These are phyloP conservation scores for Calephelis virginiensis DNA, from an alignment of 1,140 invertebrate genomes.

Conservation along the genomic window DNA sequence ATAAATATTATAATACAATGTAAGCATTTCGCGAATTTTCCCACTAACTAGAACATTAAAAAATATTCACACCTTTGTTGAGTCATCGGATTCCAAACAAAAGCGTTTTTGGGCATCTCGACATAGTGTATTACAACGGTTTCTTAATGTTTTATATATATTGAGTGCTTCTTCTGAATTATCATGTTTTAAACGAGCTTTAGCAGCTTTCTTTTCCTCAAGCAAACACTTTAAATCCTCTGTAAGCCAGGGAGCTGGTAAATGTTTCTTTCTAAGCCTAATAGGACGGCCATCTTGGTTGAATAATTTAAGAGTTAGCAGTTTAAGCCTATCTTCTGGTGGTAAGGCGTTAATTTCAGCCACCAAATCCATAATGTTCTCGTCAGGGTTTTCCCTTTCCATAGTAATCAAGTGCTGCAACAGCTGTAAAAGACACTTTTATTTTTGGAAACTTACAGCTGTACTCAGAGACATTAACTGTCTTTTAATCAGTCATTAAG, in stretches of 20 bases:
- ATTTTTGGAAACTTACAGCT: background rate
- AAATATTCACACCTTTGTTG: conserved; percentile 13
- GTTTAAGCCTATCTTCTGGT: conserved; percentile 6
- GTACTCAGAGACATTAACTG: too few species aligned
- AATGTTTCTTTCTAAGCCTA: conserved; percentile 12
- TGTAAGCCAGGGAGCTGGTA: conserved; percentile 6
- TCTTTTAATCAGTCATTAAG: too few species aligned
- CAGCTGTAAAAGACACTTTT: conserved; percentile 6
- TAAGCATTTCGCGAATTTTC: too few species aligned
- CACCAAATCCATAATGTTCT: background rate
- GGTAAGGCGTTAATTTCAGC: conserved; percentile 1
- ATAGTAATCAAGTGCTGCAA: background rate
- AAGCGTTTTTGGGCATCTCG: conserved; percentile 12
- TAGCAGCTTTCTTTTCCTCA: conserved; percentile 7
- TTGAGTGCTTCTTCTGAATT: conserved; percentile 6
- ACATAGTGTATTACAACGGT: background rate
- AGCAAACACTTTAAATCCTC: conserved; percentile 2
- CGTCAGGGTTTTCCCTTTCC: background rate
- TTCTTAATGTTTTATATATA: conserved; percentile 4
- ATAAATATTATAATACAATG: too few species aligned
- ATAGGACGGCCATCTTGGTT: conserved; percentile 4
- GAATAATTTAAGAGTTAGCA: conserved; percentile 5
- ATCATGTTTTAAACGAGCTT: conserved; percentile 8
- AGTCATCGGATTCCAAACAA: conserved; percentile 2
- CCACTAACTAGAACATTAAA: background rate